Base-by-base conservation (phyloP, 2,797 vertebrate genomes). In the Malurus leucopterus region DNA sequence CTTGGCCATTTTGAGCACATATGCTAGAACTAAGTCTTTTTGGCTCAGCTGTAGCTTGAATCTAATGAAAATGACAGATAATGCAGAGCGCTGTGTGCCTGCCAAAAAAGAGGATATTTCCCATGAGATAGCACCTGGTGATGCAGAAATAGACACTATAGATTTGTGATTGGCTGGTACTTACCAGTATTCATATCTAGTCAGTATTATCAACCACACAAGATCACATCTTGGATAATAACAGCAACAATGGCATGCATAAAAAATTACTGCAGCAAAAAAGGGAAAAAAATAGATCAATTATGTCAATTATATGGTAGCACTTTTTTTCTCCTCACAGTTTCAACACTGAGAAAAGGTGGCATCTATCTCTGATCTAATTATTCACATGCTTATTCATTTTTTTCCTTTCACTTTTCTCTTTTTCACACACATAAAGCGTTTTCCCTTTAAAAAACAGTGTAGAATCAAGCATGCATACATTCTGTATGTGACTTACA, bases 271-370 rank as follows among this genome's bases (percentile, higher is more conserved):
- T 97, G 97, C 98, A 97, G 98, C 98, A 97, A 98, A 97, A 98
- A 97, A 87, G 85, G 78, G 74, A 90, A 95, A 97, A 97, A 96
- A 97, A 98, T 97, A 98, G 97, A 98, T 98, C 97, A 97, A 98
- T 98, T 98, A 98, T 96, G 97, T 98, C 98, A 98, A 98, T 98
- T 99, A 98, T 96, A 96, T 97, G 97, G 97, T 97, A 97, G 97
- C 97, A 98, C 97, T 97, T 98, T 96, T 97, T 96, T 93, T 93
- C 95, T 86, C 94, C 87, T 94, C 86, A 44, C 96, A 95, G 96
- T 97, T 97, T 97, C 97, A 95, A 97, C 96, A 96, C 94, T 84
- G 94, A 93, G 97, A 97, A 95, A 97, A 96, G 95, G 96, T 95
- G 94, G 95, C 96, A 96, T 97, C 97, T 96, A 97, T 97, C 97